phyloP scores from a whole-genome alignment of 2,113 vertebrate species.

The Canis aureus region DNA sequence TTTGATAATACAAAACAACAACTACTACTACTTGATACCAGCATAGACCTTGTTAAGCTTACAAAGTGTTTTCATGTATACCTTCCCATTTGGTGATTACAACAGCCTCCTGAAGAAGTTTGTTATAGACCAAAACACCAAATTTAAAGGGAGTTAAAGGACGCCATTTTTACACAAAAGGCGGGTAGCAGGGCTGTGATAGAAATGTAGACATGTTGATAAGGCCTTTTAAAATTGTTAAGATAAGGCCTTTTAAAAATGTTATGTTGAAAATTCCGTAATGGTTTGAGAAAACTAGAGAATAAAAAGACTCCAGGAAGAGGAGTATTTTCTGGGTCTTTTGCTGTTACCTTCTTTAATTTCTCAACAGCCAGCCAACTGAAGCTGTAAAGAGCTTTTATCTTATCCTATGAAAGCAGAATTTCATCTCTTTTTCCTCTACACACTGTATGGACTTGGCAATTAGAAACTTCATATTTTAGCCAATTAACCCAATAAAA shows the following conservation, averaged over 20 bases:
- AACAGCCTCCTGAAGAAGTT: background rate
- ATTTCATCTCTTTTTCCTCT: slow-evolving; percentile 55
- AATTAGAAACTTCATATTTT: slow-evolving; percentile 73
- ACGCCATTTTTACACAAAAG: background rate
- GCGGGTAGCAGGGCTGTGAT: background rate
- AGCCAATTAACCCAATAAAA: slow-evolving; percentile 73
- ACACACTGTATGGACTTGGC: background rate
- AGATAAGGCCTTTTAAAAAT: background rate
- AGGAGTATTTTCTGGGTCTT: slow-evolving; percentile 28
- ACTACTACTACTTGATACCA: background rate
- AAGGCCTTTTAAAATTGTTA: background rate
- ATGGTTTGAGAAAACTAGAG: background rate
- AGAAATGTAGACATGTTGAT: background rate
- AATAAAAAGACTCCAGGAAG: background rate
- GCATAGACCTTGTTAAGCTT: background rate
- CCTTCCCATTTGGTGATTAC: background rate
- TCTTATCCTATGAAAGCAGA: slow-evolving; percentile 53
- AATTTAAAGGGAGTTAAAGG: background rate
- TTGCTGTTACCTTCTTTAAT: slow-evolving; percentile 48
- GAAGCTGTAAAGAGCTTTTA: slow-evolving; percentile 40
- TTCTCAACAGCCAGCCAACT: slow-evolving; percentile 45
- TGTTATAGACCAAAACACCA: background rate
- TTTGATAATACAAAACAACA: background rate
- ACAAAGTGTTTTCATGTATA: background rate
- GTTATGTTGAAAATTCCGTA: background rate